Conservation (phyloP, 2,888 invertebrate genomes). For the Drosophila recens region DNA sequence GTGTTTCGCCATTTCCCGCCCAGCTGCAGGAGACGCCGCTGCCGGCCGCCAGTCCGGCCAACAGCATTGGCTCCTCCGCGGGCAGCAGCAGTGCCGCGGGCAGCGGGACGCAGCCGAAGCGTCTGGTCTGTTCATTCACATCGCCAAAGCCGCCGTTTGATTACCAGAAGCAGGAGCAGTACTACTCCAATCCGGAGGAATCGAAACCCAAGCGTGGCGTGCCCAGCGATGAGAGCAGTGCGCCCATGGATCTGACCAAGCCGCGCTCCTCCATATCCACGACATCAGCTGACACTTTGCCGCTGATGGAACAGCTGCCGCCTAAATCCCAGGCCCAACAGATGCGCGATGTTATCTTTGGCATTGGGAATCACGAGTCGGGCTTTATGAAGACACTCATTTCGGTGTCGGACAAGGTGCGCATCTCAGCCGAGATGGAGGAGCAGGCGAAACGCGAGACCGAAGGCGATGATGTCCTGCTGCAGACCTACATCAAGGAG, state of each 20-base stretch:
- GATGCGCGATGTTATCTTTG: constrained; percentile 83
- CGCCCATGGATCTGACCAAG: constrained; percentile 85
- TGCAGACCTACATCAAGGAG: constrained; percentile 91
- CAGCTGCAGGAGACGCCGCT: constrained; percentile 54
- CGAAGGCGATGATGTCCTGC: constrained; percentile 87
- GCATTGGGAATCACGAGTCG: constrained; percentile 79
- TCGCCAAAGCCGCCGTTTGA: constrained; percentile 85
- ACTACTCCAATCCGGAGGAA: constrained; percentile 85
- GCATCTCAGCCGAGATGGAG: constrained; percentile 76
- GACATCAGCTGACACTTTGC: neutral
- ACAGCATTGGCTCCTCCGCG: constrained; percentile 64
- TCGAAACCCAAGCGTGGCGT: constrained; percentile 78
- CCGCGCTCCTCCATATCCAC: constrained; percentile 61
- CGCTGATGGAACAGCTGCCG: constrained; percentile 9
- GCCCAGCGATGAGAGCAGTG: constrained; percentile 78
- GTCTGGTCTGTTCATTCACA: constrained; percentile 82
- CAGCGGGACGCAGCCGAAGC: constrained; percentile 63
- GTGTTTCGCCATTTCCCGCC: constrained; percentile 82
- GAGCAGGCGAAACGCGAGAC: constrained; percentile 63
- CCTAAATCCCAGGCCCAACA: constrained; percentile 83
- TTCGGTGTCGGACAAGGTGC: constrained; percentile 84
- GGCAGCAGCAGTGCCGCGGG: constrained; percentile 37
- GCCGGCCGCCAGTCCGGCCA: constrained; percentile 59
- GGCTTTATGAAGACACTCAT: constrained; percentile 84
- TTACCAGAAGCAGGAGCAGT: constrained; percentile 85